Percentiles rank a stretch among this genome's conserved stretches.
phyloP scores from a whole-genome alignment of 2,888 invertebrate genomes.

The Operophtera brumata region DNA sequence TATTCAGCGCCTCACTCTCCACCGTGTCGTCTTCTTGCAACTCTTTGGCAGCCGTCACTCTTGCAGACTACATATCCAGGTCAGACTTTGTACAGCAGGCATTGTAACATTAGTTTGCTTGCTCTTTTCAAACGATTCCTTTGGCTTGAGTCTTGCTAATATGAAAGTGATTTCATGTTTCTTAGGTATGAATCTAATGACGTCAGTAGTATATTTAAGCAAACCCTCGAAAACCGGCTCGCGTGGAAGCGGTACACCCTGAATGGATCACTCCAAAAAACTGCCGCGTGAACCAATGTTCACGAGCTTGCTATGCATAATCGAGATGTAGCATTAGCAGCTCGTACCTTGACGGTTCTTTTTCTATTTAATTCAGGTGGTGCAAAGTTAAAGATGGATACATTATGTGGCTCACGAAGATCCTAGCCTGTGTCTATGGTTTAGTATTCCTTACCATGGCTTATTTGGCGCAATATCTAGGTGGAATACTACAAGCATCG shows the following conservation, averaged over 20 bases:
- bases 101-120: not conserved
- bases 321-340: too few species aligned
- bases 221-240: too few species aligned
- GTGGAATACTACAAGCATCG: conserved; percentile 91
- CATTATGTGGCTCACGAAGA: conserved; percentile 81
- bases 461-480: conserved; percentile 89
- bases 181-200: too few species aligned
- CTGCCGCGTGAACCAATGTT: too few species aligned
- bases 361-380: conserved; percentile 51
- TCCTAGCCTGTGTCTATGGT: conserved; percentile 88
- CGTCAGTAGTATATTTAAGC: too few species aligned
- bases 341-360: not conserved
- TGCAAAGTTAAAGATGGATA: conserved; percentile 51
- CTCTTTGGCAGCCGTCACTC: conserved; percentile 92
- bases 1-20: conserved; percentile 94
- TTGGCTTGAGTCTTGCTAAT: not conserved
- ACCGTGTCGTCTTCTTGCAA: conserved; percentile 95
- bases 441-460: conserved; percentile 88
- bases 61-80: conserved; percentile 90
- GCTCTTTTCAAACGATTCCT: not conserved
- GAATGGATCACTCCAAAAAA: too few species aligned
- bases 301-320: too few species aligned
- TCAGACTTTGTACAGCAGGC: too few species aligned
- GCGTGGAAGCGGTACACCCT: too few species aligned
- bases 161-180: too few species aligned